These are phyloP conservation scores for Panagrolaimus sp. DNA, from an alignment of 1,140 invertebrate genomes.

Conservation along the genomic window DNA sequence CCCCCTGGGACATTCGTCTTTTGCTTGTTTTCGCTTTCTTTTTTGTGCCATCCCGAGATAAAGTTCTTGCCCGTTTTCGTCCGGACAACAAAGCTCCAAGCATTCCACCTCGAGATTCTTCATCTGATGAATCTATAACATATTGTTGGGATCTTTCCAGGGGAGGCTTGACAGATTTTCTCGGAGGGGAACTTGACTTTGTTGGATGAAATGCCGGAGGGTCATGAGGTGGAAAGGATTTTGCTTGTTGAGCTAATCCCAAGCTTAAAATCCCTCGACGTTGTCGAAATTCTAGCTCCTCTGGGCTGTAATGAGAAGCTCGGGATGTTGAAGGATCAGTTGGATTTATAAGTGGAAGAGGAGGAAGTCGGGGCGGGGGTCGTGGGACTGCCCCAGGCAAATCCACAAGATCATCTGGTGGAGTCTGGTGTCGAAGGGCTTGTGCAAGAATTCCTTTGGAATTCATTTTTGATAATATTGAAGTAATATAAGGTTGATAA, in stretches of 20 bases:
- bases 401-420: background rate
- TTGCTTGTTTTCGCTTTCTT: too few relatives aligned
- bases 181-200: background rate
- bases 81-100: conserved; percentile 20
- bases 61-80: background rate
- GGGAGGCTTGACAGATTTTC: background rate
- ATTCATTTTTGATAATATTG: too few relatives aligned
- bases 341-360: background rate
- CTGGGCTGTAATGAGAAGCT: conserved; percentile 25
- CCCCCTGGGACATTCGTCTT: too few relatives aligned
- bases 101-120: conserved; percentile 46
- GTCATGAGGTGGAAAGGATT: conserved; percentile 4
- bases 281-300: conserved; percentile 29
- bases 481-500: too few relatives aligned
- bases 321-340: conserved; percentile 4
- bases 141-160: background rate
- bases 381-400: background rate
- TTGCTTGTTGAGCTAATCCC: conserved; percentile 18
- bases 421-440: background rate
- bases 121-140: conserved; percentile 39
- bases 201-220: background rate
- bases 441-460: background rate
- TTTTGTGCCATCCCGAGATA: too few relatives aligned
- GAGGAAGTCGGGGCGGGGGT: background rate
- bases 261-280: conserved; percentile 29